Evolutionary conservation across 92 coral and sea anemone species (phyloP).

Genomic region (Epizoanthus rinbou): DNA sequence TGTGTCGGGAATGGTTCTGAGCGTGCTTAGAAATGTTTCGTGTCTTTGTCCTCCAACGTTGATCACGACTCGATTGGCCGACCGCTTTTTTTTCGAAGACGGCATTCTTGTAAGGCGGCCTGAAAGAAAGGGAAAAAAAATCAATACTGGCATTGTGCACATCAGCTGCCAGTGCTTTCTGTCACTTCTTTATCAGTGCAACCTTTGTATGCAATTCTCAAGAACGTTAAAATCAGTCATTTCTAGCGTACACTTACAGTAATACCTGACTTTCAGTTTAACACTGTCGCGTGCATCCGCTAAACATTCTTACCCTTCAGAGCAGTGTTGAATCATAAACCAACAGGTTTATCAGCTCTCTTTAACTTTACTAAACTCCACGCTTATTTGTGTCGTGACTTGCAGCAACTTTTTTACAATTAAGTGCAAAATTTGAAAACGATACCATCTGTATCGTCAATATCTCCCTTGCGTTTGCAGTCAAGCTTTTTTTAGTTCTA

Average conservation of each 20-base stretch:
- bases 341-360: background rate
- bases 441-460: constrained; percentile 14
- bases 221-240: background rate
- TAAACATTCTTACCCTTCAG: background rate
- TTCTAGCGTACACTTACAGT: background rate
- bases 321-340: background rate
- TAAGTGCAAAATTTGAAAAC: background rate
- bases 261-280: background rate
- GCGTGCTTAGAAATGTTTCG: constrained; percentile 88
- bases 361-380: background rate
- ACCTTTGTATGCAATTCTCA: background rate
- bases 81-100: constrained; percentile 66
- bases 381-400: background rate
- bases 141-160: background rate
- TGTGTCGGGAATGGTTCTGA: constrained; percentile 92
- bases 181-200: background rate
- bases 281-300: background rate
- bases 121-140: background rate
- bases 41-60: constrained; percentile 96
- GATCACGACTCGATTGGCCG: constrained; percentile 78
- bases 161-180: background rate
- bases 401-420: background rate
- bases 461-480: background rate
- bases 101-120: constrained; percentile 54
- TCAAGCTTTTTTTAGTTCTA: background rate